Evolutionary conservation across 2,888 invertebrate genomes (phyloP).

Genomic region (Hymenopus coronatus): DNA sequence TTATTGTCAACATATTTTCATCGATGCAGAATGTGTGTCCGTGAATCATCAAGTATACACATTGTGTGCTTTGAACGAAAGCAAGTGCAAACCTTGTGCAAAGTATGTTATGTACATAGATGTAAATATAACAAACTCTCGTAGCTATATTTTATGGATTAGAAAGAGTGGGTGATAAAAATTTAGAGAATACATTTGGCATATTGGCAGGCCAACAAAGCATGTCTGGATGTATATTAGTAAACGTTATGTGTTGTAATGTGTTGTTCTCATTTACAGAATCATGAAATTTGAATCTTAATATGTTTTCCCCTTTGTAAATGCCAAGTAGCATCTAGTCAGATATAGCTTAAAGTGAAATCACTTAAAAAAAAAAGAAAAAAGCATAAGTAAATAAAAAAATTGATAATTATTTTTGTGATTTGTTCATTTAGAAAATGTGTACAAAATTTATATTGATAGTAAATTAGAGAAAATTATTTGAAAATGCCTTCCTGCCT

Average conservation of each 20-base stretch:
- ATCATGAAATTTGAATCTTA: not conserved
- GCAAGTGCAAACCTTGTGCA: not conserved
- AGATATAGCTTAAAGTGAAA: conserved; percentile 32
- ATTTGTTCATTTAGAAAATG: conserved; percentile 51
- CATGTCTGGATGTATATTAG: not conserved
- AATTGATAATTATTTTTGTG: conserved; percentile 50
- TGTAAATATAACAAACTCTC: not conserved
- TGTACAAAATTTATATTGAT: conserved; percentile 54
- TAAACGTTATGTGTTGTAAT: not conserved
- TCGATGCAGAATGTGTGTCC: not conserved
- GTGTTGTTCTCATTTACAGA: not conserved
- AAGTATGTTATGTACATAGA: not conserved
- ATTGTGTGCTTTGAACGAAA: not conserved
- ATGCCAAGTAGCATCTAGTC: conserved; percentile 37
- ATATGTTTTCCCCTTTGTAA: conserved; percentile 31
- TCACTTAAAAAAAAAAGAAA: conserved; percentile 17
- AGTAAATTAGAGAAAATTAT: conserved; percentile 44
- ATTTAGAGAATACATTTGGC: not conserved
- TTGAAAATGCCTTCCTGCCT: conserved; percentile 62
- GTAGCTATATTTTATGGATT: conserved; percentile 38
- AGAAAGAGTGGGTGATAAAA: not conserved
- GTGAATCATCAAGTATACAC: not conserved
- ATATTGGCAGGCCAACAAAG: not conserved
- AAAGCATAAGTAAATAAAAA: conserved; percentile 39
- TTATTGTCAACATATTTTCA: not conserved